Conservation (phyloP, 2,888 invertebrate genomes). For the Taenaris catops region DNA sequence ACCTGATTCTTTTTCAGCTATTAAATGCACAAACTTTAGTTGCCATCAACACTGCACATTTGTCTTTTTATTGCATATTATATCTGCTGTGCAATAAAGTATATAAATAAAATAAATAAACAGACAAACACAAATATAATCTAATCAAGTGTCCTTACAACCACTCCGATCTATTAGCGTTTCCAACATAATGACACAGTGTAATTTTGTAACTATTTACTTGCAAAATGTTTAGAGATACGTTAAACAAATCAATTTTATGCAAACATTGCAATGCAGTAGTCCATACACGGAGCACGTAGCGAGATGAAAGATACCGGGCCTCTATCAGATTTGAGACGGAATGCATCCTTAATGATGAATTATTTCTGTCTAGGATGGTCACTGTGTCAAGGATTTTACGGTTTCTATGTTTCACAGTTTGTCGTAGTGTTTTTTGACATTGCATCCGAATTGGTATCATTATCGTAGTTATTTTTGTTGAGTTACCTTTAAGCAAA, state of each 20-base stretch:
- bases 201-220: slow-evolving; percentile 21
- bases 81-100: too few species aligned
- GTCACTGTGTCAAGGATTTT: slow-evolving; percentile 15
- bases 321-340: slow-evolving; percentile 16
- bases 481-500: too few species aligned
- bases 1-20: too few species aligned
- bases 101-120: too few species aligned
- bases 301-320: slow-evolving; percentile 18
- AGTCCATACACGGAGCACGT: slow-evolving; percentile 20
- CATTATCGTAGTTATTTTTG: too few species aligned
- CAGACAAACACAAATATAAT: too few species aligned
- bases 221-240: slow-evolving; percentile 27
- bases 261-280: slow-evolving; percentile 43
- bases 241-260: slow-evolving; percentile 47
- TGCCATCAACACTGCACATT: too few species aligned
- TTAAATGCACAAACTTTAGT: too few species aligned
- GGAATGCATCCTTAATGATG: slow-evolving; percentile 15
- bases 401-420: not conserved
- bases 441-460: too few species aligned
- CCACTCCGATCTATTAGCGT: slow-evolving; percentile 16
- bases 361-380: slow-evolving; percentile 6
- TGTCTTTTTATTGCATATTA: too few species aligned
- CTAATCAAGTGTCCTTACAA: slow-evolving; percentile 5
- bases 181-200: slow-evolving; percentile 1
- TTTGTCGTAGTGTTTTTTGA: too few species aligned